Conservation (phyloP, 2,888 invertebrate species). For the Ornithoptera priamus region DNA sequence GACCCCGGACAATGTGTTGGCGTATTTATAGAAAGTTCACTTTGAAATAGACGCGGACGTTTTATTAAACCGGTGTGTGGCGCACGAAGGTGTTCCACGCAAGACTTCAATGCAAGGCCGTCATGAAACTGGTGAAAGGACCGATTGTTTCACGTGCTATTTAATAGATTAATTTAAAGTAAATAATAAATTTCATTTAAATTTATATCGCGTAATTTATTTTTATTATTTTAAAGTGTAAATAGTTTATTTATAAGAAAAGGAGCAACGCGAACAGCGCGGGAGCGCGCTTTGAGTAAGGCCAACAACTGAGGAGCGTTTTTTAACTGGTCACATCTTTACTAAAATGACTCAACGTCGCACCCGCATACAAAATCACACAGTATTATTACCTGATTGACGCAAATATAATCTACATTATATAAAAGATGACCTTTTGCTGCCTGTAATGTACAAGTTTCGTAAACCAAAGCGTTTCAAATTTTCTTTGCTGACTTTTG, state of each 20-base stretch:
- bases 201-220: neutral
- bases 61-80: slow-evolving; percentile 18
- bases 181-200: neutral
- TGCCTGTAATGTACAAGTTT: too few species aligned
- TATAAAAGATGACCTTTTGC: neutral
- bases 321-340: slow-evolving; percentile 24
- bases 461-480: too few species aligned
- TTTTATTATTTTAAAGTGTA: neutral
- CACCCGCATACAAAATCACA: slow-evolving; percentile 9
- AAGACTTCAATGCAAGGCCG: slow-evolving; percentile 10
- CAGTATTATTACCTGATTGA: neutral
- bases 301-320: slow-evolving; percentile 15
- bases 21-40: slow-evolving; percentile 25
- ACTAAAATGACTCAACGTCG: slow-evolving; percentile 10
- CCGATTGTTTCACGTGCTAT: slow-evolving; percentile 10
- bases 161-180: slow-evolving; percentile 2
- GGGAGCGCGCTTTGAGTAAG: slow-evolving; percentile 14
- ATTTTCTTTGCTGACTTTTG: too few species aligned
- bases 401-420: neutral
- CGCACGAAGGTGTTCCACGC: neutral
- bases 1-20: slow-evolving; percentile 10
- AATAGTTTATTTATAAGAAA: slow-evolving; percentile 3
- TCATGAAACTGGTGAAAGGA: slow-evolving; percentile 22
- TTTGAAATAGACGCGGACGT: slow-evolving; percentile 1
- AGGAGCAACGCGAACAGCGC: neutral